Percentiles rank a stretch among this genome's conserved stretches.
These are phyloP conservation scores for Lasius platythorax DNA, from an alignment of 2,888 invertebrate species.

Conservation along the genomic window DNA sequence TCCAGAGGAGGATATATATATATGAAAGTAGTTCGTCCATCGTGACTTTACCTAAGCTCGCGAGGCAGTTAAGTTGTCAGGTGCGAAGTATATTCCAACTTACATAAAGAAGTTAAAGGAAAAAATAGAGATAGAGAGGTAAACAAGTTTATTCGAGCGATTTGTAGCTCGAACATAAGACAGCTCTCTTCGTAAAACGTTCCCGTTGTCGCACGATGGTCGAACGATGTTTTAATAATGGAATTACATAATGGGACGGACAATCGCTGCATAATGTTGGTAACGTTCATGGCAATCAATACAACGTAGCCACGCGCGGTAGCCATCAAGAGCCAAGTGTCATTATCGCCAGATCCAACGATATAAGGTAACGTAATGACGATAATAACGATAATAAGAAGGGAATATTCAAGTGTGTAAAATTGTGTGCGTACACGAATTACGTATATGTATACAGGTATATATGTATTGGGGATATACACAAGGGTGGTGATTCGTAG, in stretches of 20 bases:
- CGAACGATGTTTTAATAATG: constrained; percentile 61
- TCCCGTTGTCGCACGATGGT: constrained; percentile 55
- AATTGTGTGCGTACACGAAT: constrained; percentile 41
- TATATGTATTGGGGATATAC: background rate
- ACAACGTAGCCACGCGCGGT: constrained; percentile 69
- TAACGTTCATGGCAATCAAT: constrained; percentile 64
- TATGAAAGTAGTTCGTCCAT: constrained; percentile 38
- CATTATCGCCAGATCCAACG: constrained; percentile 47
- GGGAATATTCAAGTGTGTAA: constrained; percentile 12
- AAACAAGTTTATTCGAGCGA: background rate
- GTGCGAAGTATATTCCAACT: background rate
- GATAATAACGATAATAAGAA: constrained; percentile 57
- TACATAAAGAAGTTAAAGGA: constrained; percentile 1
- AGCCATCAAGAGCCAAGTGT: constrained; percentile 69
- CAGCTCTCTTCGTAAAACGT: background rate
- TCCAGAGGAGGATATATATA: constrained; percentile 3
- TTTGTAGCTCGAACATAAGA: background rate
- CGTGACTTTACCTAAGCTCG: constrained; percentile 1
- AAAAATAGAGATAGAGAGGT: background rate
- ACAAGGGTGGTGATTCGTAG: constrained; percentile 28
- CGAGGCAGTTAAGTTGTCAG: background rate
- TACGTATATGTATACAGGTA: constrained; percentile 34
- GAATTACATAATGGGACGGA: constrained; percentile 50
- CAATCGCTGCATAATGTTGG: constrained; percentile 59
- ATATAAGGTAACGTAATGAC: constrained; percentile 53